Percentiles rank a stretch among this genome's conserved stretches.
Evolutionary conservation across 2,797 vertebrate species (phyloP).

Genomic region (Euthynnus affinis): DNA sequence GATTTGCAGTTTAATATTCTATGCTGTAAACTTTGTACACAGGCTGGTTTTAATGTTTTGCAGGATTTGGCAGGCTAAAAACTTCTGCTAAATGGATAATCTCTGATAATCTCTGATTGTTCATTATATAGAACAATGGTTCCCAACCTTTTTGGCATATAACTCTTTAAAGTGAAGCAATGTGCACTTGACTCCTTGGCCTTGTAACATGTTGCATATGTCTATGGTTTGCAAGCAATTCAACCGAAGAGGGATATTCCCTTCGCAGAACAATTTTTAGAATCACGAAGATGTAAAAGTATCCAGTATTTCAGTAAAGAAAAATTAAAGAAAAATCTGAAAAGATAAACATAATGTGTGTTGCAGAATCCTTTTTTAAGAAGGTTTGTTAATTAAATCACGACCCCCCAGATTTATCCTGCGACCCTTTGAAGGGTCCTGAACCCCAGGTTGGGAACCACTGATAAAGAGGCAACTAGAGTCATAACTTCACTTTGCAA

Average conservation of each 20-base stretch:
- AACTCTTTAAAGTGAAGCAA: background rate
- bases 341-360: conserved; percentile 1
- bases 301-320: background rate
- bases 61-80: background rate
- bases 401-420: no score
- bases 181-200: background rate
- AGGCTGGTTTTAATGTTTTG: background rate
- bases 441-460: background rate
- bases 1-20: conserved; percentile 9
- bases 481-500: conserved; percentile 11
- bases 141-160: background rate
- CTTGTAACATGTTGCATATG: background rate
- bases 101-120: background rate
- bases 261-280: conserved; percentile 1
- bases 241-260: background rate
- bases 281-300: background rate
- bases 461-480: background rate
- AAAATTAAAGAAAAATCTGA: background rate
- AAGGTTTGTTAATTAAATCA: no score
- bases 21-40: background rate
- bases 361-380: background rate
- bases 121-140: background rate
- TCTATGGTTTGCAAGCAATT: conserved; percentile 21
- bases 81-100: background rate
- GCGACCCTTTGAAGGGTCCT: no score